phyloP scores from a whole-genome alignment of 2,888 invertebrate genomes.

The Lottia gigantea region DNA sequence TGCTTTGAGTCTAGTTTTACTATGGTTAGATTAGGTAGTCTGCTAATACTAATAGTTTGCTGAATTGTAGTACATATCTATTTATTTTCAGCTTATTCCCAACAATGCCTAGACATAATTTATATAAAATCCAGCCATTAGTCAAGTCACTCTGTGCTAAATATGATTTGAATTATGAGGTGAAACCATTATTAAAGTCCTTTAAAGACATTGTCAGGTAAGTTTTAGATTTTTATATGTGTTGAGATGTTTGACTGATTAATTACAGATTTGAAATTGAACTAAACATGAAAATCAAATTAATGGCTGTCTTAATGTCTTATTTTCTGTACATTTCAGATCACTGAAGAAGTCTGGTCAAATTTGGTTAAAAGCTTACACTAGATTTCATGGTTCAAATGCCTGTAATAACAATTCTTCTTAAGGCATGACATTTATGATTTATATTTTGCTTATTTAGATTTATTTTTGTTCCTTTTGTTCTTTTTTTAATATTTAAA shows the following conservation, averaged over 20 bases:
- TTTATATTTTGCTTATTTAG: no score
- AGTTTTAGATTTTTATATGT: not conserved
- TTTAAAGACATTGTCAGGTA: conserved; percentile 11
- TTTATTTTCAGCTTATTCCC: conserved; percentile 11
- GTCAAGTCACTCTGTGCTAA: conserved; percentile 8
- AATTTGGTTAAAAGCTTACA: not conserved
- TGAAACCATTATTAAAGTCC: conserved; percentile 1
- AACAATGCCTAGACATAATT: conserved; percentile 8
- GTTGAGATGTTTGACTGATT: no score
- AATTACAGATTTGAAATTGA: no score
- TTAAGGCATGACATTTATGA: no score
- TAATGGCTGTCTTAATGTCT: no score
- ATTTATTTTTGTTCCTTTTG: no score
- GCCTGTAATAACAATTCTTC: not conserved
- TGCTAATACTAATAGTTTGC: no score
- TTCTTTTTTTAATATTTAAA: no score
- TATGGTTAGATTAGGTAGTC: no score
- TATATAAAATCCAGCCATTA: not conserved
- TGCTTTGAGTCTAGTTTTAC: no score
- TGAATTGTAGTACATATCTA: no score
- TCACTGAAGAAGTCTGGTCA: not conserved
- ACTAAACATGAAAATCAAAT: no score
- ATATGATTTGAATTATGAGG: not conserved
- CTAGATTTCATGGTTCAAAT: not conserved
- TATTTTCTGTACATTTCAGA: not conserved